Evolutionary conservation across 2,113 vertebrate species (phyloP), one percentile per base, ranked within the genome.

Genomic region (Porphyrio hochstetteri): DNA sequence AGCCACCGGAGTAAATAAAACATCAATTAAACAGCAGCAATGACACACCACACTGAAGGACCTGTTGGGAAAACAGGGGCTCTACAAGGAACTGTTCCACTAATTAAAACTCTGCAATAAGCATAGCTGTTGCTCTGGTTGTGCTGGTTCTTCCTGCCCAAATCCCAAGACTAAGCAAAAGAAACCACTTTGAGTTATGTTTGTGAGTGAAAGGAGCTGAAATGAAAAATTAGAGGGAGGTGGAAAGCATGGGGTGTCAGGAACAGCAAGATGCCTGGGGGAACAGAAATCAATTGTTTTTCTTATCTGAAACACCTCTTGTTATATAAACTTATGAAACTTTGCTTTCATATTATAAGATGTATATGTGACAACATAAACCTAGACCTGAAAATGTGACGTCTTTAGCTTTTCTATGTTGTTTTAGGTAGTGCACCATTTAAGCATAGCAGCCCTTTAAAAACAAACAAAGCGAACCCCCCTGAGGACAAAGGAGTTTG

Each of bases 321-420:
- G 16, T 91, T 81, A 82, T 13, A 5, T 89, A 70, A 90, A 40
- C 25, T 88, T 70, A 38, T 71, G 24, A 65, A 80, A 52, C 25
- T 55, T 94, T 68, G 27, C 20, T 93, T 96, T 94, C 33, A 27
- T 80, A 21, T 64, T 38, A 8, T 7, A 72, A 48, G 23, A 55
- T 56, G 52, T 57, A 93, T 93, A 74, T 82, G 88, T 75, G 50
- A 28, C 28, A 94, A 19, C 61, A 40, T 74, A 80, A 74, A 69
- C 53, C 46, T 79, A 80, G 56, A 82, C 55, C 12, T 46, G 77
- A 86, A 90, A 89, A 80, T 75, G 28, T 55, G 63, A 53, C 36
- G 36, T 25, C 42, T 95, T 96, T 88, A 80, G 53, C 17, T 91
- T 96, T 96, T 40, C 65, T 88, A 5, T 23, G 56, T 29, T 56